These are phyloP conservation scores for Cristatella mucedo DNA, from an alignment of 2,888 invertebrate species.

Conservation along the genomic window DNA sequence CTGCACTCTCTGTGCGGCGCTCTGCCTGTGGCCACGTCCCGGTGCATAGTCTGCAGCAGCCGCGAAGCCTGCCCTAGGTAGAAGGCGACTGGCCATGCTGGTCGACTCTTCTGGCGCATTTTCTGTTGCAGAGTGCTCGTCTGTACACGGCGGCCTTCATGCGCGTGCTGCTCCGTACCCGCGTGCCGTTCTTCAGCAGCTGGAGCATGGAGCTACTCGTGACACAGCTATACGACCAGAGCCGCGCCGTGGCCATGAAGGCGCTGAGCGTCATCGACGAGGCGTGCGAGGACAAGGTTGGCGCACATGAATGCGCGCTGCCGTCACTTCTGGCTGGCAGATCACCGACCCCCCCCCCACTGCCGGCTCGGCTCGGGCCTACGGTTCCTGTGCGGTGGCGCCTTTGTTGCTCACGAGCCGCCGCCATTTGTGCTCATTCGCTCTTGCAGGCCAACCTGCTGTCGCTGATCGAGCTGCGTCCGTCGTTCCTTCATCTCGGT, in stretches of 20 bases:
- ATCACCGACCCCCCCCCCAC: neutral
- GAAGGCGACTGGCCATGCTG: too few relatives aligned
- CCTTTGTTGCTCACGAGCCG: too few relatives aligned
- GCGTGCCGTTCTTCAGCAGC: conserved; percentile 37
- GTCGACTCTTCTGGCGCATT: too few relatives aligned
- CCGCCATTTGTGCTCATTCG: too few relatives aligned
- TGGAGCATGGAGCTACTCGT: conserved; percentile 77
- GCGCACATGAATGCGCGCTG: conserved; percentile 16
- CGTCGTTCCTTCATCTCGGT: conserved; percentile 49
- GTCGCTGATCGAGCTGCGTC: conserved; percentile 57
- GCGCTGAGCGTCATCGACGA: conserved; percentile 73
- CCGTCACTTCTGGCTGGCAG: neutral
- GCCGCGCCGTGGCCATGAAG: conserved; percentile 58
- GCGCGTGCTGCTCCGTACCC: conserved; percentile 57
- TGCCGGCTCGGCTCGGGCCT: too few relatives aligned
- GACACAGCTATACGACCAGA: conserved; percentile 66
- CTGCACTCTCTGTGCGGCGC: too few relatives aligned
- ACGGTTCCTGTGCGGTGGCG: too few relatives aligned
- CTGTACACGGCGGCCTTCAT: conserved; percentile 82
- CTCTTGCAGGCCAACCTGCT: conserved; percentile 50
- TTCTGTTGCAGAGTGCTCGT: conserved; percentile 37
- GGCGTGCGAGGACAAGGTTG: conserved; percentile 71
- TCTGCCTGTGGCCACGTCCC: too few relatives aligned
- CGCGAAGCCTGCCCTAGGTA: too few relatives aligned
- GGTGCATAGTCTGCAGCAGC: too few relatives aligned